Base-by-base conservation (phyloP, 2,113 vertebrate species). In the Reinhardtius hippoglossoides region DNA sequence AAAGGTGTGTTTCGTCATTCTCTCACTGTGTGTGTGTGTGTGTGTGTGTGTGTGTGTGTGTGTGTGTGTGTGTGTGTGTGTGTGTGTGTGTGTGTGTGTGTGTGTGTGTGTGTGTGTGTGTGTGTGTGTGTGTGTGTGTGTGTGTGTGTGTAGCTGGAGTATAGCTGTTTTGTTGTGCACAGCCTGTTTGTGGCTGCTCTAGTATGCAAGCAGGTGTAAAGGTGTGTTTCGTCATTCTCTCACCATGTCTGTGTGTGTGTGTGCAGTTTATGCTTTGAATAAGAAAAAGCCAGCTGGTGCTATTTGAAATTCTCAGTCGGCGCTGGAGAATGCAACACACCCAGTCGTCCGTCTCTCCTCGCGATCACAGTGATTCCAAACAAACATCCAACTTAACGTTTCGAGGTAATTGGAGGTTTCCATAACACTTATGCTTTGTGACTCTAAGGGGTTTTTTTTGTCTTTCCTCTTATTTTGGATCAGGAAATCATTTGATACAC, bases 231-330 rank as follows among this genome's bases (percentile, higher is more conserved):
- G 9, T 88, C 82, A 85, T 44, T 42, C 26, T 78, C 21, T 65
- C 18, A 3, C 40, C 40, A 42, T 58, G 62, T 68, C 40, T 59
- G 68, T 61, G 55, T 62, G 31, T 31, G 1, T 1, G 31, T 31
- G 71, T 77, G 71, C 58, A 55, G 81, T 64, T 63, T 66, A 80
- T 78, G 81, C 80, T 87, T 77, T 89, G 84, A 77, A 79, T 80
- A 73, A 78, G 78, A 62, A 80, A 56, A 67, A 81, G 83, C 78
- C 83, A 86, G 87, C 86, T 89, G 91, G 74, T 85, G 83, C 77
- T 80, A 14, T 87, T 87, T 87, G 78, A 83, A 83, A 85, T 89
- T 66, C 76, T 62, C 71, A 55, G 55, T 61, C 69, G 70, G 70
- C 2, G 3, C 56, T 31, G 31, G 64, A 67, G 67, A 70, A 67